Evolutionary conservation across 2,797 vertebrate genomes (phyloP).

Genomic region (Falco naumanni): DNA sequence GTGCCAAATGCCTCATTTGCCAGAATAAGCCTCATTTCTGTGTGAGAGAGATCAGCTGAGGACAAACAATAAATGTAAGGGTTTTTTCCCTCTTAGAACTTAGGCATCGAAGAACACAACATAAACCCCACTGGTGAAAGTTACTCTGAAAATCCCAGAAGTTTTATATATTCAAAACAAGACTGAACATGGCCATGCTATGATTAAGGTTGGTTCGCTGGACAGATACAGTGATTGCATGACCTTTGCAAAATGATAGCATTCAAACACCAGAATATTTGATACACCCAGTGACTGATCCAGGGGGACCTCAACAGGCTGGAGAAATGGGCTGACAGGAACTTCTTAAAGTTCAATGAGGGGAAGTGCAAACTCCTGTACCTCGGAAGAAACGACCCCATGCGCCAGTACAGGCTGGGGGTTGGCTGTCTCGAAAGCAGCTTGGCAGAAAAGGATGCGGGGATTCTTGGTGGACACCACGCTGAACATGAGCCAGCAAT

Average conservation of each 20-base stretch:
- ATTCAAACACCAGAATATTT: not conserved
- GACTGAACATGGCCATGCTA: not conserved
- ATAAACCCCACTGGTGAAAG: not conserved
- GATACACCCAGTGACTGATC: not conserved
- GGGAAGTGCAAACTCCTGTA: too few species aligned
- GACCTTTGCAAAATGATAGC: not conserved
- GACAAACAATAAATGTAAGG: constrained; percentile 37
- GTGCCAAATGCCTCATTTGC: constrained; percentile 61
- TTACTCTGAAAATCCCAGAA: not conserved
- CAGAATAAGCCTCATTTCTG: constrained; percentile 52
- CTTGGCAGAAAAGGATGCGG: not conserved
- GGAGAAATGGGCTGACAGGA: not conserved
- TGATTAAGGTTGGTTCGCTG: not conserved
- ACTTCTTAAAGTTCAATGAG: not conserved
- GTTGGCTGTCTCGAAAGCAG: not conserved
- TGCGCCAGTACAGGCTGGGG: too few species aligned
- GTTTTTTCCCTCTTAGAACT: not conserved
- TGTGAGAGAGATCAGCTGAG: constrained; percentile 51
- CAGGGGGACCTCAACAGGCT: not conserved
- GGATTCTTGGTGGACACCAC: not conserved
- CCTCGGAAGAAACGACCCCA: too few species aligned
- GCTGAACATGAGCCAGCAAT: not conserved
- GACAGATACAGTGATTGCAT: not conserved
- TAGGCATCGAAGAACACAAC: not conserved
- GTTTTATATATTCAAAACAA: not conserved